Base-by-base conservation (phyloP, 2,888 invertebrate species). In the Aleiodes leptofemur region DNA sequence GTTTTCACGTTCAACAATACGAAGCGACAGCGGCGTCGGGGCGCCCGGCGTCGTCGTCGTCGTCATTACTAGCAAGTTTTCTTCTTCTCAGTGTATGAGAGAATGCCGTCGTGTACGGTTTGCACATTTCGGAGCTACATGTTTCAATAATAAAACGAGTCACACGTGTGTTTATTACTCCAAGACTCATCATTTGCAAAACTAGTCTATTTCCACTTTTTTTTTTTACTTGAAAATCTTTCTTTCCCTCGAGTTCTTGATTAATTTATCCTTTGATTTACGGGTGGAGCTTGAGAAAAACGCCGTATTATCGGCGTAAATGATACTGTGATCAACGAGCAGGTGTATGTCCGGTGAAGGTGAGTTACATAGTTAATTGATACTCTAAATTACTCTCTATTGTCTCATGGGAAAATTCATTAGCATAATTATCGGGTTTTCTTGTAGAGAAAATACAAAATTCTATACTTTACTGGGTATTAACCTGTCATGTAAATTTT, bases 71-170 rank as follows among this genome's bases (percentile, higher is more conserved):
- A 57, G 73, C 29, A 34, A 64, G 38, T 69, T 34, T 34, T 16
- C 51, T 68, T 23, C 59, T 72, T 69, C 69, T 77, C 85, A 87
- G 87, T 88, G 82, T 82, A 83, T 83, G 83, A 82, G 83, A 84
- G 82, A 86, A 87, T 86, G 88, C 84, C 87, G 84, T 84, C 85
- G 86, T 86, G 85, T 85, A 82, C 83, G 82, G 77, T 66, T 74
- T 59, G 75, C 76, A 78, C 78, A 73, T 73, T 75, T 72, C 73
- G 68, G 72, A 73, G 64, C 51, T 48, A 43, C 31, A 38, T 43
- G 64, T 61, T 38, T 51, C 51, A 43, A 34, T 51, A 71, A 38
- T 16, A 69, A 50, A 38, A 16, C 11, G 48, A 38, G 31, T 14
- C 64, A 23, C 57, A 55, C 74, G 50, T 69, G 43, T 48, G 16